Base-by-base conservation (phyloP, 2,113 vertebrate species). In the Cathartes aura region DNA sequence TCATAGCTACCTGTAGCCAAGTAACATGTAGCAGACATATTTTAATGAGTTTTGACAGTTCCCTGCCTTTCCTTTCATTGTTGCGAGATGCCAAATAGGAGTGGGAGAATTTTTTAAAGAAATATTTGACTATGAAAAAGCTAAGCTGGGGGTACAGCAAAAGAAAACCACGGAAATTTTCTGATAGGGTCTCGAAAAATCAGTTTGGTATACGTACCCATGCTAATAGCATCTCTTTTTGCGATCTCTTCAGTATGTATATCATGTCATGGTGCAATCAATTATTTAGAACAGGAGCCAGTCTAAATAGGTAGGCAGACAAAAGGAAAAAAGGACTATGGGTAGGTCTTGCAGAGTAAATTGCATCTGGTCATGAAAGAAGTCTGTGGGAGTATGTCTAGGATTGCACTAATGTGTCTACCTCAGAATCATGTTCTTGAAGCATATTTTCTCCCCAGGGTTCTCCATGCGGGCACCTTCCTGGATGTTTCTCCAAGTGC, bases 251-350 rank as follows among this genome's bases (percentile, higher is more conserved):
- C 36, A 9, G 29, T 6, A 0, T 32, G 42, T 63, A 1, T 79
- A 12, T 62, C 24, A 0, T 81, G 87, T 81, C 67, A 9, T 13
- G 40, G 53, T 60, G 52, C 78, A 40, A 80, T 97, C 58, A 95
- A 92, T 97, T 82, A 97, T 97, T 96, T 90, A 94, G 43, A 90
- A 36, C 34, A 80, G 84, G 71, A 91, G 70, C 70, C 70, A 47
- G 27, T 29, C 62, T 91, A 59, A 91, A 91, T 36, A 91, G 87
- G 66, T 43, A 72, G 71, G 62, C 79, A 95, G 85, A 96, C 82
- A 94, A 97, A 96, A 89, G 93, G 94, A 85, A 72, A 75, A 82
- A 17, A 72, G 47, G 36, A 22, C 87, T 85, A 1, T 22, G 45
- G 73, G 62, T 66, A 85, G 87, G 78, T n/a, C 34, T 68, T 75